Evolutionary conservation across 2,888 invertebrate species (phyloP).

Genomic region (Trissonchulus latispiculum): DNA sequence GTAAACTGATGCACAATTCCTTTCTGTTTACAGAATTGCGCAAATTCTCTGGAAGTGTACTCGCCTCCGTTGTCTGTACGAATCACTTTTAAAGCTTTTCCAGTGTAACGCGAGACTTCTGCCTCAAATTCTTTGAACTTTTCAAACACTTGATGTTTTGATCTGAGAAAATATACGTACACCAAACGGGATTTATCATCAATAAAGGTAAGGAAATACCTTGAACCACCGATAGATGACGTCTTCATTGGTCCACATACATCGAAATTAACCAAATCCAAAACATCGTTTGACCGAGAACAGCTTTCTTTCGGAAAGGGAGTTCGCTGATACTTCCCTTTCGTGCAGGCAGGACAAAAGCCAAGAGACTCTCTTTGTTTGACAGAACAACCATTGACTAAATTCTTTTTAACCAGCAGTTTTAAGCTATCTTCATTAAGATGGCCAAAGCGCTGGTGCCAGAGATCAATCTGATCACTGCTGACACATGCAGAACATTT

Average conservation of each 20-base stretch:
- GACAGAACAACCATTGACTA: no score
- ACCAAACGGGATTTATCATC: background rate
- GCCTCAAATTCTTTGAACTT: conserved; percentile 20
- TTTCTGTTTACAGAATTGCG: background rate
- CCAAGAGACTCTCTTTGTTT: no score
- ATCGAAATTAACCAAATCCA: background rate
- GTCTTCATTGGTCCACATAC: conserved; percentile 3
- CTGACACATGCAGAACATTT: background rate
- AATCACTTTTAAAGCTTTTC: conserved; percentile 6
- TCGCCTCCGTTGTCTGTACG: conserved; percentile 25
- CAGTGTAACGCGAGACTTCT: background rate
- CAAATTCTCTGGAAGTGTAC: conserved; percentile 18
- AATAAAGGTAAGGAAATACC: background rate
- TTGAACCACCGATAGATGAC: background rate
- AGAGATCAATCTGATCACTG: background rate
- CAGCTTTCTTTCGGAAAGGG: background rate
- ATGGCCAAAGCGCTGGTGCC: background rate
- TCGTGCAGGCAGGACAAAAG: background rate
- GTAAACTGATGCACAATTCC: conserved; percentile 20
- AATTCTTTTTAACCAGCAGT: no score
- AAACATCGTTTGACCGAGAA: background rate
- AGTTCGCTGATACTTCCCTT: background rate
- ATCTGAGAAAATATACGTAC: background rate
- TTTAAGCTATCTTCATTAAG: background rate
- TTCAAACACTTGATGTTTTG: background rate